Conservation (phyloP, 2,113 vertebrate genomes). For the Gnathonemus longibarbis region DNA sequence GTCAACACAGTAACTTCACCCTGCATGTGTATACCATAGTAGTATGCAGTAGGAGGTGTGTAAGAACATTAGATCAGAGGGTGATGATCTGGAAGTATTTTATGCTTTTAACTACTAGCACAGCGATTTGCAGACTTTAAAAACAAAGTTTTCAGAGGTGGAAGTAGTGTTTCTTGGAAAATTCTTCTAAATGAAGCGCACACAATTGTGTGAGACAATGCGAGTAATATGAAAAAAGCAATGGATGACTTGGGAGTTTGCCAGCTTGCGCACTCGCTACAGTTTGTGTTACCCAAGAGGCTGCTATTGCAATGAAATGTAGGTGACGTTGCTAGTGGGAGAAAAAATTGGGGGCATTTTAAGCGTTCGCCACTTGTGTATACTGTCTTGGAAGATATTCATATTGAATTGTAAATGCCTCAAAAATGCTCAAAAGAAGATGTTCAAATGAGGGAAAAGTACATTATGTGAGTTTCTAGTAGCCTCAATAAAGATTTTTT, state of each 20-base stretch:
- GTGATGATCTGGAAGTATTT: background rate
- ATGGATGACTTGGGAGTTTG: background rate
- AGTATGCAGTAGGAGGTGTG: background rate
- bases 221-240: background rate
- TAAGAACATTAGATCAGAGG: background rate
- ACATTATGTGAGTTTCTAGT: background rate
- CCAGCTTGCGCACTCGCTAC: background rate
- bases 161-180: no score
- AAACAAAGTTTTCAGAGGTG: background rate
- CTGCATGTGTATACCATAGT: no score
- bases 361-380: background rate
- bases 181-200: background rate
- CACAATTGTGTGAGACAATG: background rate
- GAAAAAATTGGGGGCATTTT: background rate
- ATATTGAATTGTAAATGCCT: background rate
- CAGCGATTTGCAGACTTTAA: background rate
- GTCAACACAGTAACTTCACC: background rate
- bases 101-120: background rate
- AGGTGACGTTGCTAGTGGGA: background rate
- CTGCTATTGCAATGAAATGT: background rate
- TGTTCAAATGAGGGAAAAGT: background rate
- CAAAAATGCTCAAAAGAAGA: background rate
- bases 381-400: background rate
- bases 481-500: background rate
- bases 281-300: background rate